phyloP scores from a whole-genome alignment of 2,888 invertebrate genomes.

The Lasioglossum malachurum region DNA sequence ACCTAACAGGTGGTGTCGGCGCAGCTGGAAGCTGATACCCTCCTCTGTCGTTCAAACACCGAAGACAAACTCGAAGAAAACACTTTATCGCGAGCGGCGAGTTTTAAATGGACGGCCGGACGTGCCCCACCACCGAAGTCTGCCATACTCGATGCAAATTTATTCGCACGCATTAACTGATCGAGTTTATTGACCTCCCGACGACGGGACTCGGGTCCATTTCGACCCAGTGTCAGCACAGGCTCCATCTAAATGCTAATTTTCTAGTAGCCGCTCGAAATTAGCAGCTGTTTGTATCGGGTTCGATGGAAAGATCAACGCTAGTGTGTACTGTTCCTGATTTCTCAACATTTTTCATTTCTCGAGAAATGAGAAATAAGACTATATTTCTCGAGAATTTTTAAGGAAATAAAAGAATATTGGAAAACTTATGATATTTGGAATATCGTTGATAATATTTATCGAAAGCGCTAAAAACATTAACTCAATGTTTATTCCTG shows the following conservation, averaged over 20 bases:
- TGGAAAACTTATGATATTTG: no score
- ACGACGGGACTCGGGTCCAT: neutral
- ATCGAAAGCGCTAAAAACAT: no score
- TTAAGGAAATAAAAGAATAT: no score
- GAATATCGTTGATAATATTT: no score
- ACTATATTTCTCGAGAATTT: no score
- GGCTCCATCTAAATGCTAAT: neutral
- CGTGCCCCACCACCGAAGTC: neutral
- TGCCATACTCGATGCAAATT: neutral
- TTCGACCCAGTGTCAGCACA: neutral
- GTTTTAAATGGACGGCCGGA: conserved; percentile 37
- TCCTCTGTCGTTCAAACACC: conserved; percentile 36
- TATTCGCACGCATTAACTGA: neutral
- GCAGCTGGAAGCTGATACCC: conserved; percentile 48
- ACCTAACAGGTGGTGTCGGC: conserved; percentile 64
- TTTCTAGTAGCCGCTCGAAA: neutral
- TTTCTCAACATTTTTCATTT: no score
- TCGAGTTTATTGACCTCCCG: neutral
- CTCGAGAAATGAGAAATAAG: no score
- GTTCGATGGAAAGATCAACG: neutral
- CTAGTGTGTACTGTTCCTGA: neutral
- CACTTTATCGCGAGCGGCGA: conserved; percentile 38
- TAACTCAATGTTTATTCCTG: no score
- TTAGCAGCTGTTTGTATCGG: neutral
- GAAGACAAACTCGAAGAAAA: conserved; percentile 27